These are phyloP conservation scores for Listronotus oregonensis DNA, from an alignment of 1,140 invertebrate genomes.

Conservation along the genomic window DNA sequence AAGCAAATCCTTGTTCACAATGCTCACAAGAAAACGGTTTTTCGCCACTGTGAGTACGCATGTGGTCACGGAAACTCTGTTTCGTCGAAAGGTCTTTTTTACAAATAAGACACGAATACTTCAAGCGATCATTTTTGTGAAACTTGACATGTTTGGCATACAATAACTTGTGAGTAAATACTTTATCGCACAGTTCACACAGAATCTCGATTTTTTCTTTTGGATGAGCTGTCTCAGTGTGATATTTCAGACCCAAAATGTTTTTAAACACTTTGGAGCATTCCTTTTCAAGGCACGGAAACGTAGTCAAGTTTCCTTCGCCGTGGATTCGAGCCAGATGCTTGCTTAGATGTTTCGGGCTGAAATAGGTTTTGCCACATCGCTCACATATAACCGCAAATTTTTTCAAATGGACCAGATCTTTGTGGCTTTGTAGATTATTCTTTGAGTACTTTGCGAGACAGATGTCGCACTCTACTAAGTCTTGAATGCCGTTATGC, in stretches of 20 bases:
- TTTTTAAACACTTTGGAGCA: constrained; percentile 19
- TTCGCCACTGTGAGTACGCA: constrained; percentile 2
- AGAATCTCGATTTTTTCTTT: too few relatives aligned
- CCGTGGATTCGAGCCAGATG: constrained; percentile 55
- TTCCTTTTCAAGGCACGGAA: neutral
- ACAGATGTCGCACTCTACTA: too few relatives aligned
- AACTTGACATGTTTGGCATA: too few relatives aligned
- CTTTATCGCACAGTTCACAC: too few relatives aligned
- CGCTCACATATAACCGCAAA: constrained; percentile 13
- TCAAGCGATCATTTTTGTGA: neutral
- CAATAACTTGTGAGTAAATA: too few relatives aligned
- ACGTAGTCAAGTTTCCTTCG: neutral
- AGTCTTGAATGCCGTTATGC: too few relatives aligned
- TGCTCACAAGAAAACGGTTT: neutral
- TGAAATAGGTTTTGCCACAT: constrained; percentile 5
- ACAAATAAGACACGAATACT: neutral
- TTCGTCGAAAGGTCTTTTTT: neutral
- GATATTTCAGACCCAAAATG: constrained; percentile 7
- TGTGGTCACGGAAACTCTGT: neutral
- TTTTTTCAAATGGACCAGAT: neutral
- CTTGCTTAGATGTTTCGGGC: constrained; percentile 51
- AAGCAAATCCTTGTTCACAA: neutral
- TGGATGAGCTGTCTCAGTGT: neutral
- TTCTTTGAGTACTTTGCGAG: too few relatives aligned
- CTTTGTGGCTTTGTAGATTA: too few relatives aligned